These are phyloP conservation scores for Globia sparganii DNA, from an alignment of 2,888 invertebrate genomes.

Conservation along the genomic window DNA sequence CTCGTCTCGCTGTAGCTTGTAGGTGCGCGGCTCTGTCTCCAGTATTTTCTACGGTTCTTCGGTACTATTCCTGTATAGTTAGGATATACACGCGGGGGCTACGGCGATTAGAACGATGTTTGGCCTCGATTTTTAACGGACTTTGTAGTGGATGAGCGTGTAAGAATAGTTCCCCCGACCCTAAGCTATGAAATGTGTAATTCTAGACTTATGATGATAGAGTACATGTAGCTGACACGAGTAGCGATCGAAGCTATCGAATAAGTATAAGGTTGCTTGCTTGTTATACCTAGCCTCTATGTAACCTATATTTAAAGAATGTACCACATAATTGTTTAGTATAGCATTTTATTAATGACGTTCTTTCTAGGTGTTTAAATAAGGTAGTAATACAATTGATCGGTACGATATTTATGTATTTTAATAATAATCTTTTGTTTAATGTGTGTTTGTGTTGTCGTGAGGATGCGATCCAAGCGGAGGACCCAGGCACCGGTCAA, in stretches of 20 bases:
- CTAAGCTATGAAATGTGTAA: constrained; percentile 89
- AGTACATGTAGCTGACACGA: constrained; percentile 67
- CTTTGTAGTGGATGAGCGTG: constrained; percentile 75
- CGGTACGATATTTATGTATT: constrained; percentile 69
- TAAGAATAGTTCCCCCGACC: constrained; percentile 78
- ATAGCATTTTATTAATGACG: constrained; percentile 77
- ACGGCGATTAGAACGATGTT: constrained; percentile 81
- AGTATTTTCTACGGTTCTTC: constrained; percentile 53
- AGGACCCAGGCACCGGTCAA: constrained; percentile 74
- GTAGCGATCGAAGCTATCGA: constrained; percentile 65
- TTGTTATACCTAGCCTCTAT: constrained; percentile 76
- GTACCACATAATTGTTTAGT: constrained; percentile 75
- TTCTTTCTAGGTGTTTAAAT: constrained; percentile 76
- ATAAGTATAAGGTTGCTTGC: constrained; percentile 78
- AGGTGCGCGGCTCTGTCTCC: constrained; percentile 47
- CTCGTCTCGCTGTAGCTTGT: constrained; percentile 56
- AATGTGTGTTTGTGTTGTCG: constrained; percentile 49
- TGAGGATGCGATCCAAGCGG: constrained; percentile 61
- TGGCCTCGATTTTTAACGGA: constrained; percentile 89
- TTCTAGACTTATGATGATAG: constrained; percentile 74
- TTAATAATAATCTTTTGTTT: constrained; percentile 46
- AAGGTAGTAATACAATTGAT: constrained; percentile 77
- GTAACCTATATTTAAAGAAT: constrained; percentile 78
- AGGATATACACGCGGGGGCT: constrained; percentile 66
- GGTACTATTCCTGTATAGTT: constrained; percentile 53